Percentiles rank a stretch among this genome's conserved stretches.
These are phyloP conservation scores for Rhodeus uyekii DNA, from an alignment of 2,797 vertebrate genomes.

Conservation along the genomic window DNA sequence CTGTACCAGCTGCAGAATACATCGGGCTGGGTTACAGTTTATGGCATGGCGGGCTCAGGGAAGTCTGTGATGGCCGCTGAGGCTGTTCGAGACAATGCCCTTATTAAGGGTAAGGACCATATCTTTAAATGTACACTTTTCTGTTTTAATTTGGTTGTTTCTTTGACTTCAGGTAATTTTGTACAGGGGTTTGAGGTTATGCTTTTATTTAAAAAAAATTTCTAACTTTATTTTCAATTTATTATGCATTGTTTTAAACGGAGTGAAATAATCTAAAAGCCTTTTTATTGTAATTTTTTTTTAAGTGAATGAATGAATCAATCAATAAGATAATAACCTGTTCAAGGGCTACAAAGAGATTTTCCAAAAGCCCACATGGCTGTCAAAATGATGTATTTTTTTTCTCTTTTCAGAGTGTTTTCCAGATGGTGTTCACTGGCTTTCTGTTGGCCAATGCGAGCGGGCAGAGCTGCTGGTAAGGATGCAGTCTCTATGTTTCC, in stretches of 20 bases:
- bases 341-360: not conserved
- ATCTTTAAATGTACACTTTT: not conserved
- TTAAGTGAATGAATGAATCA: not conserved
- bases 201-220: too few species aligned
- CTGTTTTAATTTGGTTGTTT: not conserved
- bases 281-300: too few species aligned
- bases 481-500: slow-evolving; percentile 91
- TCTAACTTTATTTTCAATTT: too few species aligned
- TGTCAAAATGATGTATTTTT: not conserved
- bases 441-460: slow-evolving; percentile 93
- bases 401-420: slow-evolving; percentile 81
- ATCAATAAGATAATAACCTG: too few species aligned
- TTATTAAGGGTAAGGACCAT: slow-evolving; percentile 90
- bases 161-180: too few species aligned
- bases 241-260: too few species aligned
- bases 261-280: too few species aligned
- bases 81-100: slow-evolving; percentile 83
- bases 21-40: slow-evolving; percentile 91
- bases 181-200: too few species aligned
- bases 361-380: not conserved
- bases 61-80: slow-evolving; percentile 96
- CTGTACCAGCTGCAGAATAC: slow-evolving; percentile 78
- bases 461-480: slow-evolving; percentile 90
- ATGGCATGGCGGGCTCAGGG: slow-evolving; percentile 97
- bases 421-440: slow-evolving; percentile 92